Percentiles rank a stretch among this genome's conserved stretches.
Conservation (phyloP, 2,888 invertebrate genomes). For the Tipula vernalis region DNA sequence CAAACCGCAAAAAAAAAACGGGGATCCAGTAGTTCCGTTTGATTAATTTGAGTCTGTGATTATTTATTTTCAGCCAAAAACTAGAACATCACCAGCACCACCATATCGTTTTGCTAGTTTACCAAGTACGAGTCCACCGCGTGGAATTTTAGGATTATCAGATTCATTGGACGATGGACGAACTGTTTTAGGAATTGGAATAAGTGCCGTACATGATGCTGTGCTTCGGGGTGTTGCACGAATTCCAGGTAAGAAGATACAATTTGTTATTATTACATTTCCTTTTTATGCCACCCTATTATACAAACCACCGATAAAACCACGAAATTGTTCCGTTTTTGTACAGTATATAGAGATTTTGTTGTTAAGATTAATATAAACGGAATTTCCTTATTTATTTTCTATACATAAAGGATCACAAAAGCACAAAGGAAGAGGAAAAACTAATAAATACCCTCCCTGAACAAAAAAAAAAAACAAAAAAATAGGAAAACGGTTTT, state of each 20-base stretch:
- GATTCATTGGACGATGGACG: slow-evolving; percentile 30
- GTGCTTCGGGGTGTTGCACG: slow-evolving; percentile 33
- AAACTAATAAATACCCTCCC: background rate
- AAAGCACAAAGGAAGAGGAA: background rate
- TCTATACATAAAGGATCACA: background rate
- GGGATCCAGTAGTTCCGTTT: background rate
- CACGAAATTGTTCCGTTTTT: background rate
- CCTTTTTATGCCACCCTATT: no score
- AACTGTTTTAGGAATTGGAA: slow-evolving; percentile 34
- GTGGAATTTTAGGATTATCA: slow-evolving; percentile 15
- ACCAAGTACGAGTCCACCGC: slow-evolving; percentile 31
- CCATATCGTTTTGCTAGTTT: slow-evolving; percentile 36
- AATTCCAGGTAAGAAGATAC: slow-evolving; percentile 26
- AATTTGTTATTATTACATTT: slow-evolving; percentile 10
- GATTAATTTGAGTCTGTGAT: background rate
- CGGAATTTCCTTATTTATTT: slow-evolving; percentile 4
- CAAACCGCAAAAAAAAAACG: background rate
- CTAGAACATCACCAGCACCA: slow-evolving; percentile 25
- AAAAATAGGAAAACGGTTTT: background rate
- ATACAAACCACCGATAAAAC: background rate
- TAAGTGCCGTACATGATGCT: slow-evolving; percentile 36
- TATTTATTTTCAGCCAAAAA: slow-evolving; percentile 28
- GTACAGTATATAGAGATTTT: background rate
- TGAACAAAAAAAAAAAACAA: background rate
- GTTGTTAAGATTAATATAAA: background rate